These are phyloP conservation scores for Petrocephalus schoutedeni DNA, from an alignment of 2,797 vertebrate species.

Conservation along the genomic window DNA sequence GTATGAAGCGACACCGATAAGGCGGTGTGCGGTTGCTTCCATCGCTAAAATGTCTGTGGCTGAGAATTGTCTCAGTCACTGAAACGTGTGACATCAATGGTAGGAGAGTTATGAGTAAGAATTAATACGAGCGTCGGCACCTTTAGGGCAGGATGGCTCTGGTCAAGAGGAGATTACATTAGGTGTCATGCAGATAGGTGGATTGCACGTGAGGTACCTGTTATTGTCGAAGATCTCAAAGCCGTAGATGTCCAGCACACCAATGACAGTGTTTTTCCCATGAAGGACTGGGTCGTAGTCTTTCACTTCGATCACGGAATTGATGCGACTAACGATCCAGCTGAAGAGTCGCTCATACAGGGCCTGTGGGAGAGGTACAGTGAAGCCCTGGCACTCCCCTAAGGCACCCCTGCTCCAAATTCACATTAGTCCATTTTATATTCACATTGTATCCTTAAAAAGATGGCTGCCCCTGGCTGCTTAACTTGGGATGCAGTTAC, in stretches of 20 bases:
- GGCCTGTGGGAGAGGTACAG: constrained; percentile 56
- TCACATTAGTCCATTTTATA: neutral
- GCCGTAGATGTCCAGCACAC: constrained; percentile 88
- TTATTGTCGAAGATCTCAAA: constrained; percentile 92
- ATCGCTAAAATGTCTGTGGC: neutral
- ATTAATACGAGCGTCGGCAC: neutral
- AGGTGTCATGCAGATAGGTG: neutral
- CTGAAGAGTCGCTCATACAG: constrained; percentile 84
- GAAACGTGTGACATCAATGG: neutral
- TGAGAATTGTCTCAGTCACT: neutral
- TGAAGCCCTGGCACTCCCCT: neutral
- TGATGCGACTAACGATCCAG: constrained; percentile 84
- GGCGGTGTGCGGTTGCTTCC: neutral
- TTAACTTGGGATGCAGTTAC: neutral
- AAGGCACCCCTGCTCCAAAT: neutral
- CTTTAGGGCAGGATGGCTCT: neutral
- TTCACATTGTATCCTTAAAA: neutral
- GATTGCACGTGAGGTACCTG: constrained; percentile 54
- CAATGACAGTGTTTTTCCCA: constrained; percentile 88
- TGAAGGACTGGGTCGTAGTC: constrained; percentile 73
- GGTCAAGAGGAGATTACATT: neutral
- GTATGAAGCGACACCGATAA: neutral
- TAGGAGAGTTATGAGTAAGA: neutral
- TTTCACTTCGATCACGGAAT: constrained; percentile 72
- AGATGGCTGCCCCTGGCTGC: neutral